Evolutionary conservation across 2,797 vertebrate species (phyloP).

Genomic region (Morelia viridis): DNA sequence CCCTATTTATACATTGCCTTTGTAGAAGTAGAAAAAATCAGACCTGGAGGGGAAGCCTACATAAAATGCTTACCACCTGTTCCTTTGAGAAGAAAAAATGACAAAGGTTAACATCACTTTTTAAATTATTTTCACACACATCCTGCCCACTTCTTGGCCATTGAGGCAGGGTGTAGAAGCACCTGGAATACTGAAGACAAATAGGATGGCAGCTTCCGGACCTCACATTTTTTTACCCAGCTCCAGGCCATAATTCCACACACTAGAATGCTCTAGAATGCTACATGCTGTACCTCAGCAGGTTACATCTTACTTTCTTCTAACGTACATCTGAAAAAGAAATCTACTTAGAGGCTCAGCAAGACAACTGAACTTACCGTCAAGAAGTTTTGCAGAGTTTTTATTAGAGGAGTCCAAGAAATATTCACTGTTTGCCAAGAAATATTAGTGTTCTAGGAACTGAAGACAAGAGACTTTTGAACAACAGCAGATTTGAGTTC

Average conservation of each 20-base stretch:
- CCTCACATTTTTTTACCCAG: not conserved
- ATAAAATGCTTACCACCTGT: not conserved
- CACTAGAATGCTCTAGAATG: not conserved
- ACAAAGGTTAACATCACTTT: not conserved
- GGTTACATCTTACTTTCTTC: not conserved
- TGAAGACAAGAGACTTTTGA: not conserved
- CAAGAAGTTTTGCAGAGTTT: constrained; percentile 8
- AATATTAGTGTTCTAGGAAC: not conserved
- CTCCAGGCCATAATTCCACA: not conserved
- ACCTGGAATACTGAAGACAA: not conserved
- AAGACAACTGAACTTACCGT: not conserved
- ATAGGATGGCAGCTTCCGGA: not conserved
- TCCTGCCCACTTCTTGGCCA: not conserved
- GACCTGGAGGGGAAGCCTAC: not conserved
- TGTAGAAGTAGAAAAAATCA: not conserved
- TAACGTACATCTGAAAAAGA: not conserved
- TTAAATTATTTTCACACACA: not conserved
- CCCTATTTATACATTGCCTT: not conserved
- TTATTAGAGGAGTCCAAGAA: not conserved
- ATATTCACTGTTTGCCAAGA: constrained; percentile 3
- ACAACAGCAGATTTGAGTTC: not conserved
- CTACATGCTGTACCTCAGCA: not conserved
- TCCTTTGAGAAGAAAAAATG: not conserved
- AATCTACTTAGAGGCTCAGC: not conserved
- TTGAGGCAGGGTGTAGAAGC: not conserved